phyloP scores from a whole-genome alignment of 2,113 vertebrate genomes.

The Geococcyx californianus region DNA sequence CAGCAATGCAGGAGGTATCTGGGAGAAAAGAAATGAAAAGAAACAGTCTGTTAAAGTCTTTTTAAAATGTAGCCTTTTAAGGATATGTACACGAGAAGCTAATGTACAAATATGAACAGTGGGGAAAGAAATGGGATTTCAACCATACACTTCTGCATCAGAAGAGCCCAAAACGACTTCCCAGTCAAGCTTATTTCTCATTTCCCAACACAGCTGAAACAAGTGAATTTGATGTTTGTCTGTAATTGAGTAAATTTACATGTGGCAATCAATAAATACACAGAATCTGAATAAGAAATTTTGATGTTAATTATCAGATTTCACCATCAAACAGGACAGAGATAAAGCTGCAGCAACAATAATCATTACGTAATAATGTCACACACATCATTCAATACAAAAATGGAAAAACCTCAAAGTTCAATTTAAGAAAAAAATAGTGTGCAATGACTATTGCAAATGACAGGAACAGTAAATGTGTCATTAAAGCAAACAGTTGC shows the following conservation, averaged over 20 bases:
- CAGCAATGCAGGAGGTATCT: not conserved
- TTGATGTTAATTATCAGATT: not conserved
- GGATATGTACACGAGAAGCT: not conserved
- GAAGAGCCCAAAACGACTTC: not conserved
- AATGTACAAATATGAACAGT: constrained; percentile 13
- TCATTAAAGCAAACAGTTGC: not conserved
- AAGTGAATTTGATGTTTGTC: not conserved
- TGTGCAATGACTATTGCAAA: not conserved
- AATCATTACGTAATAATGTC: not conserved
- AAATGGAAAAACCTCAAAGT: not conserved
- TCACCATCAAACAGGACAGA: not conserved
- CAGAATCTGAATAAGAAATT: not conserved
- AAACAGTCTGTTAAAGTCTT: not conserved
- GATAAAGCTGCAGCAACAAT: not conserved
- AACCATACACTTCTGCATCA: not conserved
- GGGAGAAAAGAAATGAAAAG: not conserved
- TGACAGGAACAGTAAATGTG: not conserved
- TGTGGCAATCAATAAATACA: not conserved
- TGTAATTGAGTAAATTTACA: not conserved
- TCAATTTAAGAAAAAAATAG: not conserved
- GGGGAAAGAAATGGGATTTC: constrained; percentile 8
- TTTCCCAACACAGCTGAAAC: not conserved
- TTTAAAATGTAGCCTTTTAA: not conserved
- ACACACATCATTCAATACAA: not conserved
- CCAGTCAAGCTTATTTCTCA: not conserved